Conservation (phyloP, 2,888 invertebrate genomes). For the Choreutis nemorana region DNA sequence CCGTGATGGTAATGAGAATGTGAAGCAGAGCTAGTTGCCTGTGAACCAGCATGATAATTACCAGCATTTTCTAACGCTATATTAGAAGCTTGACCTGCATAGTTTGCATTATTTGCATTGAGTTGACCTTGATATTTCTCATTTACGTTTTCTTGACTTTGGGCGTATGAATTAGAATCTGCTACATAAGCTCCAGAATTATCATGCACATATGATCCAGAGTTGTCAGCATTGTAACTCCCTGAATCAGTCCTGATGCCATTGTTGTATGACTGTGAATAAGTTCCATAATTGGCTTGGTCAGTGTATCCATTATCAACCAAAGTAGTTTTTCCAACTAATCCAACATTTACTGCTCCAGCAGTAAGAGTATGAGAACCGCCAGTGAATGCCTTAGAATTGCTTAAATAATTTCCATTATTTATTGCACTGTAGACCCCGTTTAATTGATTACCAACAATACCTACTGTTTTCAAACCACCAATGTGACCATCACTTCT, state of each 20-base stretch:
- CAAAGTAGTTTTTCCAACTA: conserved; percentile 56
- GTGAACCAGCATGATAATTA: too few relatives aligned
- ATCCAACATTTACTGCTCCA: conserved; percentile 53
- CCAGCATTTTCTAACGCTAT: too few relatives aligned
- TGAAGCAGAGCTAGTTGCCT: conserved; percentile 13
- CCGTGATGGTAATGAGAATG: conserved; percentile 11
- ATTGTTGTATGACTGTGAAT: conserved; percentile 15
- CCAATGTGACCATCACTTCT: conserved; percentile 34
- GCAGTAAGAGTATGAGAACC: conserved; percentile 48
- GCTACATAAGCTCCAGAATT: too few relatives aligned
- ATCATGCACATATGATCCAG: conserved; percentile 11
- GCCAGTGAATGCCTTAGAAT: conserved; percentile 36
- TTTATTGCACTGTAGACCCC: conserved; percentile 34
- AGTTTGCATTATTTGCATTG: too few relatives aligned
- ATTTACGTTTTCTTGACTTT: too few relatives aligned
- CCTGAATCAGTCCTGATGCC: conserved; percentile 18
- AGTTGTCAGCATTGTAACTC: conserved; percentile 21
- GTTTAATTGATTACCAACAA: conserved; percentile 16
- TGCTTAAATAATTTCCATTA: conserved; percentile 35
- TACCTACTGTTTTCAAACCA: conserved; percentile 10
- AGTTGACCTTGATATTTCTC: too few relatives aligned
- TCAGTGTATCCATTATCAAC: conserved; percentile 38
- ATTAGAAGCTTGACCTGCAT: too few relatives aligned
- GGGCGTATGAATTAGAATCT: too few relatives aligned
- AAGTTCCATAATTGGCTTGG: conserved; percentile 24